A percentile compares a stretch with the other conserved stretches of the same genome.
Evolutionary conservation across 2,888 invertebrate genomes (phyloP).

Genomic region (Gisinianus flammeolus): DNA sequence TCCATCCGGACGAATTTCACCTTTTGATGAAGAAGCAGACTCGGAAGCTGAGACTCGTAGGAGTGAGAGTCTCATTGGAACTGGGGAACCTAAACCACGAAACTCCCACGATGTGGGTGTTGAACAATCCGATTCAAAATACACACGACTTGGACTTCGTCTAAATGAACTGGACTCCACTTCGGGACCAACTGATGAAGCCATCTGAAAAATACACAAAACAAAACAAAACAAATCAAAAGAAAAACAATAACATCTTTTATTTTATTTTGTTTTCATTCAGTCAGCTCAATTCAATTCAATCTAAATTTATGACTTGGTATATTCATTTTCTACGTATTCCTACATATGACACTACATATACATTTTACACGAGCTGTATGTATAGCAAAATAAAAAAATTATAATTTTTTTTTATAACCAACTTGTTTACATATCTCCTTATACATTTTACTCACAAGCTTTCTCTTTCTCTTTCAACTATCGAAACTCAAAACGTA

Average conservation of each 20-base stretch:
- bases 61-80: constrained; percentile 31
- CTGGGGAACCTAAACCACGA: constrained; percentile 36
- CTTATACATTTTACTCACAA: no score
- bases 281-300: no score
- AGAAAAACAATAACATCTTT: neutral
- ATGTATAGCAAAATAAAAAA: no score
- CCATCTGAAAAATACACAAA: constrained; percentile 24
- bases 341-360: no score
- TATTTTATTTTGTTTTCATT: neutral
- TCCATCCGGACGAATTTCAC: constrained; percentile 51
- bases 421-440: no score
- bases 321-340: no score
- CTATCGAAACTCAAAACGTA: neutral
- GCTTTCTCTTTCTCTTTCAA: neutral
- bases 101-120: constrained; percentile 58
- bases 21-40: constrained; percentile 29
- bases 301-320: no score
- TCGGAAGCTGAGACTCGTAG: constrained; percentile 30
- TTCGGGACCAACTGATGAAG: constrained; percentile 13
- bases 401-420: no score
- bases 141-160: constrained; percentile 49
- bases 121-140: constrained; percentile 58
- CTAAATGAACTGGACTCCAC: constrained; percentile 26
- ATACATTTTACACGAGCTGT: no score
- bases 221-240: neutral